A percentile compares a stretch with the other conserved stretches of the same genome.
phyloP scores from a whole-genome alignment of 1,140 invertebrate genomes.

The Bombyx mori region ASM3026992v2 NC_085117.1:9170501-9171000 shows the following conservation, averaged over 20 bases:
- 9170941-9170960: too few relatives aligned
- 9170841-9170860: too few relatives aligned
- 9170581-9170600: slow-evolving; percentile 13
- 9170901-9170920: too few relatives aligned
- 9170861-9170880: too few relatives aligned
- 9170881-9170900: too few relatives aligned
- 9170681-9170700: neutral
- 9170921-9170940: too few relatives aligned
- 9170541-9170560: neutral
- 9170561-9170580: neutral
- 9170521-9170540: neutral
- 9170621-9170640: slow-evolving; percentile 20
- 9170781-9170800: slow-evolving; percentile 18
- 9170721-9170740: neutral
- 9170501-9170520: too few relatives aligned
- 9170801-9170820: slow-evolving; percentile 4
- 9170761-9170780: slow-evolving; percentile 8
- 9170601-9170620: slow-evolving; percentile 24
- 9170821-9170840: neutral
- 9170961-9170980: too few relatives aligned
- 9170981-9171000: too few relatives aligned
- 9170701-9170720: neutral
- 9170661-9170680: neutral
- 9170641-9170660: slow-evolving; percentile 6
- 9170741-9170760: neutral